A percentile compares a stretch with the other conserved stretches of the same genome.
These are phyloP conservation scores for Etia nguti DNA, from an alignment of 2,113 vertebrate genomes.

Conservation along the genomic window DNA sequence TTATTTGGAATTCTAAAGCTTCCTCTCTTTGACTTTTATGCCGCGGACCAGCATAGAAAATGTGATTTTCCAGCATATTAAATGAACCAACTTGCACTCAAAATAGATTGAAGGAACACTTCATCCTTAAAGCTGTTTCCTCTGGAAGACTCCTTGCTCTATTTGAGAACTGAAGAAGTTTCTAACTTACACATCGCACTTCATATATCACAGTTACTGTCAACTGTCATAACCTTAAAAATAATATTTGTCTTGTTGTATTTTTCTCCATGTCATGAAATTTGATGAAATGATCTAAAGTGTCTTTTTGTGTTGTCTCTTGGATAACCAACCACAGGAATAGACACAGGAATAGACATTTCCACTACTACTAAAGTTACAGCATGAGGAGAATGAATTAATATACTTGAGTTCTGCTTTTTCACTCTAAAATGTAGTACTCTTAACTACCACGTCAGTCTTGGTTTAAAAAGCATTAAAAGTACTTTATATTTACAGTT, in stretches of 20 bases:
- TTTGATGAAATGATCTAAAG: slow-evolving; percentile 55
- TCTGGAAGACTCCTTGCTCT: slow-evolving; percentile 31
- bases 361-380: slow-evolving; percentile 51
- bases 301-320: slow-evolving; percentile 48
- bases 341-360: slow-evolving; percentile 56
- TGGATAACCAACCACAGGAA: slow-evolving; percentile 33
- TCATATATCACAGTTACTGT: slow-evolving; percentile 59
- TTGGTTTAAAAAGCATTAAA: neutral
- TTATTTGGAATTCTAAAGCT: slow-evolving; percentile 58
- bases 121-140: slow-evolving; percentile 48
- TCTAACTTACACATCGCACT: slow-evolving; percentile 37
- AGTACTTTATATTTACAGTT: neutral
- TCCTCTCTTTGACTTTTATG: slow-evolving; percentile 37
- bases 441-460: neutral
- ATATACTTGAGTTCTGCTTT: slow-evolving; percentile 37
- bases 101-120: slow-evolving; percentile 61
- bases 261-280: slow-evolving; percentile 54
- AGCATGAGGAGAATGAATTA: slow-evolving; percentile 60
- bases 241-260: slow-evolving; percentile 60
- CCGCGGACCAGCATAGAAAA: slow-evolving; percentile 47
- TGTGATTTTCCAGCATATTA: slow-evolving; percentile 63
- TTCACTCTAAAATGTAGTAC: slow-evolving; percentile 29
- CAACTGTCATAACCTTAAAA: slow-evolving; percentile 52
- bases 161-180: slow-evolving; percentile 33
- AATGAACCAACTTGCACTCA: slow-evolving; percentile 57